phyloP scores from a whole-genome alignment of 2,113 vertebrate genomes.

The Rhineura floridana region DNA sequence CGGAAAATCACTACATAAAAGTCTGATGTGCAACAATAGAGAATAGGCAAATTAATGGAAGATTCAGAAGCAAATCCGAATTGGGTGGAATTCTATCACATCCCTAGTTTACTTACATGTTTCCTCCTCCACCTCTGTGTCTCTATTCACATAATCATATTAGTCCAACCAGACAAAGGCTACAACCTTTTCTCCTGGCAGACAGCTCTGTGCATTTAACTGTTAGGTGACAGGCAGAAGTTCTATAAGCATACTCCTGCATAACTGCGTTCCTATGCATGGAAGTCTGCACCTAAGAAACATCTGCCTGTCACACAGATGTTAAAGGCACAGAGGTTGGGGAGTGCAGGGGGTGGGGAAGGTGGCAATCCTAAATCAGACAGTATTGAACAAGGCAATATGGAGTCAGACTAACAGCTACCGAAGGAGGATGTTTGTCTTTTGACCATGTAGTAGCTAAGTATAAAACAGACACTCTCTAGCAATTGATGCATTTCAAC shows the following conservation, averaged over 20 bases:
- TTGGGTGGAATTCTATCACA: too few relatives aligned
- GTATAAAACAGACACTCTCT: neutral
- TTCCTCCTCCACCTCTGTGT: too few relatives aligned
- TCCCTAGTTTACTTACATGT: neutral
- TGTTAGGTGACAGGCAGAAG: neutral
- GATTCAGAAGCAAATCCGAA: too few relatives aligned
- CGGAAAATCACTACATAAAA: too few relatives aligned
- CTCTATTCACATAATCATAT: neutral
- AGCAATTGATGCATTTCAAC: neutral
- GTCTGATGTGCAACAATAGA: too few relatives aligned
- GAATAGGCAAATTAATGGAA: too few relatives aligned
- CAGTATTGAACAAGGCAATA: neutral
- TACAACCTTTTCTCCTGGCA: neutral
- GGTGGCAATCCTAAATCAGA: neutral
- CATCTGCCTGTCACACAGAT: neutral
- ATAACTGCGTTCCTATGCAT: neutral
- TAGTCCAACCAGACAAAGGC: neutral
- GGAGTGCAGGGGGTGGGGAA: neutral
- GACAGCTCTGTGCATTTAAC: neutral
- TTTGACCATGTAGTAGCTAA: neutral
- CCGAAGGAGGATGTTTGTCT: neutral
- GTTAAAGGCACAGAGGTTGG: neutral
- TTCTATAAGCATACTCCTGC: neutral
- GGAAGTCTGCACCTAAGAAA: neutral
- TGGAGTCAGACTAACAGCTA: neutral